These are phyloP conservation scores for Epinephelus cyanopodus DNA, from an alignment of 2,113 vertebrate genomes.

Conservation along the genomic window DNA sequence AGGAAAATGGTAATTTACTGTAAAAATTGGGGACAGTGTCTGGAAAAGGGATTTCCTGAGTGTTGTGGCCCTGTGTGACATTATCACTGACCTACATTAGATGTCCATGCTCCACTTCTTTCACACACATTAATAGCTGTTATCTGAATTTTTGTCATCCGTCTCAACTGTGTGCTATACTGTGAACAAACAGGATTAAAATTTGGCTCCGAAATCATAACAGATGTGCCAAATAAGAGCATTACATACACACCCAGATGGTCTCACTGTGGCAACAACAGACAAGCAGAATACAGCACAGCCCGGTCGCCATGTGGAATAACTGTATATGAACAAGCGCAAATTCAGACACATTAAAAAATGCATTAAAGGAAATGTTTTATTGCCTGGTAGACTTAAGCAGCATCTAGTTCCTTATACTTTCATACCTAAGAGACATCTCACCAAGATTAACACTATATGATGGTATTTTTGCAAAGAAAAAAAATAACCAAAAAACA, in stretches of 20 bases:
- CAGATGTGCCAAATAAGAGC: slow-evolving; percentile 68
- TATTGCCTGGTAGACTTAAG: neutral
- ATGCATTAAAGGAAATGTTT: neutral
- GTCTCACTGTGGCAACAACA: slow-evolving; percentile 17
- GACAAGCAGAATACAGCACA: neutral
- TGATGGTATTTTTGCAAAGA: too few species aligned
- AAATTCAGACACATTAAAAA: neutral
- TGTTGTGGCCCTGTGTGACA: slow-evolving; percentile 35
- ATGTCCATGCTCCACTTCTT: slow-evolving; percentile 59
- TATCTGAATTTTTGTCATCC: slow-evolving; percentile 53
- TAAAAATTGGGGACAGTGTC: slow-evolving; percentile 56
- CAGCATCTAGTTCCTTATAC: too few species aligned
- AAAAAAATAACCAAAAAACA: too few species aligned
- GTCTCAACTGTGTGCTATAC: slow-evolving; percentile 20
- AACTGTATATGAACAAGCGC: neutral
- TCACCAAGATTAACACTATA: too few species aligned
- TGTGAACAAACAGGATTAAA: slow-evolving; percentile 69
- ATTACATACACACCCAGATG: slow-evolving; percentile 66
- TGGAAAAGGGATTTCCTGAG: slow-evolving; percentile 63
- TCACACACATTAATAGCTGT: slow-evolving; percentile 43
- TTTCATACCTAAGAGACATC: too few species aligned
- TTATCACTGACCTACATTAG: slow-evolving; percentile 72
- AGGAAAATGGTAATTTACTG: slow-evolving; percentile 27
- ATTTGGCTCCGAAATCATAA: slow-evolving; percentile 30
- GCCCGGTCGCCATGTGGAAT: neutral